A percentile compares a stretch with the other conserved stretches of the same genome.
These are phyloP conservation scores for Rousettus madagascariensis DNA, from an alignment of 2,797 vertebrate species.

Conservation along the genomic window DNA sequence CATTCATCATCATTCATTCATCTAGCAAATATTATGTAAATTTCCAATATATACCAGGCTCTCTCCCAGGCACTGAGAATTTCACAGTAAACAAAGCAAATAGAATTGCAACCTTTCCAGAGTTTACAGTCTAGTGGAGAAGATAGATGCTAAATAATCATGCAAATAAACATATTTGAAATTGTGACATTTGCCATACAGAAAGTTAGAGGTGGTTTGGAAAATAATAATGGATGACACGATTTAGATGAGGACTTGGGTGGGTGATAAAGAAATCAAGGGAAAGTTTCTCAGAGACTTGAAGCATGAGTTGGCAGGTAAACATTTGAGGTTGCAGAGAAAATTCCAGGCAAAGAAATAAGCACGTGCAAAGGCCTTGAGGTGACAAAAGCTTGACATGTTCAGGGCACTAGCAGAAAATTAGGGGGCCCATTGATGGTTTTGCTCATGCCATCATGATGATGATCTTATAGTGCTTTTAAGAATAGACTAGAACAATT, in stretches of 20 bases:
- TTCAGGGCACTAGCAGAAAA: neutral
- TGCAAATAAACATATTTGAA: neutral
- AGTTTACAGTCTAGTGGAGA: neutral
- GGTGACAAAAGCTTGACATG: neutral
- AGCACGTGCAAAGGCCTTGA: neutral
- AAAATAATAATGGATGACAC: neutral
- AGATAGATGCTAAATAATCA: neutral
- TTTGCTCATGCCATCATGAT: neutral
- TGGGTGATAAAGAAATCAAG: neutral
- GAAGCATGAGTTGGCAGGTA: neutral
- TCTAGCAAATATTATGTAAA: neutral
- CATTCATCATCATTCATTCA: neutral
- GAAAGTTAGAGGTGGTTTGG: neutral
- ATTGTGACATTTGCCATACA: neutral
- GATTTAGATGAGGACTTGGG: neutral
- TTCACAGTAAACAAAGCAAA: neutral
- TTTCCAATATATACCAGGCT: neutral
- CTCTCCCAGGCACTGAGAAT: neutral
- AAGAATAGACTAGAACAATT: neutral
- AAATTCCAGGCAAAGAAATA: neutral
- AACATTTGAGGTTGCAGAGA: neutral
- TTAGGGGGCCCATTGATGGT: neutral
- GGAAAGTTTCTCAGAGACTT: neutral
- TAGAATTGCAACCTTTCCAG: neutral
- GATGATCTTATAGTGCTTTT: neutral